Base-by-base conservation (phyloP, 2,113 vertebrate genomes). In the Pelvicachromis taeniatus region DNA sequence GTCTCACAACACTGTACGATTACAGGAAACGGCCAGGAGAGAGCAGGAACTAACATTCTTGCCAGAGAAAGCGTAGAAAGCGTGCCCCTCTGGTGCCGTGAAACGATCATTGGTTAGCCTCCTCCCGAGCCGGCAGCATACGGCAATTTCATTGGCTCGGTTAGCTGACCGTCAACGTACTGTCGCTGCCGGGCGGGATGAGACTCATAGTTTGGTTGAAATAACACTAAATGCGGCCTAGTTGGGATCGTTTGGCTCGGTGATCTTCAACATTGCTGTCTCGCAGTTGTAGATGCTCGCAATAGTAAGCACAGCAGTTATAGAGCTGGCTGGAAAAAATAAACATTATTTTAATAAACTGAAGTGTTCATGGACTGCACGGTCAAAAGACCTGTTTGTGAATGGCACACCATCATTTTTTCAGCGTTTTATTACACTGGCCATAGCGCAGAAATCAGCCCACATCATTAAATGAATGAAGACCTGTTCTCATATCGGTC, bases 1-100 rank as follows among this genome's bases (percentile, higher is more conserved):
- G 95, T 96, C 96, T 97, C 95, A 96, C 96, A 97, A 97, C 96
- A 96, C 96, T 95, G 95, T 95, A 94, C 95, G 96, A 94, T 95
- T 95, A 96, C 96, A 96, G 96, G 96, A 97, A 97, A 96, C 96
- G 95, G 94, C 95, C 95, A 95, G 95, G 91, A 93, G 91, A 94
- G 94, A 96, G 96, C 96, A 96, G 96, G 96, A 96, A 96, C 96
- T 96, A 96, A 95, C 95, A 80, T 96, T 94, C 94, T 93, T 92
- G 92, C 93, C 85, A 93, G 89, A 90, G 91, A 88, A 77, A 87
- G 85, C 91, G 88, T 90, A 91, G 89, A 90, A 90, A 87, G 90
- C 88, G 80, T 92, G 82, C 90, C 92, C 90, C 88, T 89, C 42
- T 48, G 75, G 56, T 9, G 78, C 52, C 73, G 40, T 65, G 61